Evolutionary conservation across 2,113 vertebrate species (phyloP).

Genomic region (Varanus salvator): DNA sequence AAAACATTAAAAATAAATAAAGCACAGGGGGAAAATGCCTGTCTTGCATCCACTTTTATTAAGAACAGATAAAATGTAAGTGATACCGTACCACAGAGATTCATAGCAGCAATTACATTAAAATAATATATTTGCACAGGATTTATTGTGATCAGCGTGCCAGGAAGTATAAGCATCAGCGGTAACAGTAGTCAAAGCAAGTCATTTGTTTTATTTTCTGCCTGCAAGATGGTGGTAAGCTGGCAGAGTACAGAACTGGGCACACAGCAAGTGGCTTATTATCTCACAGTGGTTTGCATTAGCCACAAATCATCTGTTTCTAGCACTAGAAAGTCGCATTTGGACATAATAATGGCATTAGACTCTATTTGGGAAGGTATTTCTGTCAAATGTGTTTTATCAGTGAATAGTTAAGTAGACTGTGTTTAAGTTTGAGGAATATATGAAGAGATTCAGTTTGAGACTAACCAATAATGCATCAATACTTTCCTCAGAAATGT

Average conservation of each 20-base stretch:
- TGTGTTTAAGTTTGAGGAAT: background rate
- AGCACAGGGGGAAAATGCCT: too few species aligned
- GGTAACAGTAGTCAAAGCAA: background rate
- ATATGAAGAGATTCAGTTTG: background rate
- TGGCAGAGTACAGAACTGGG: background rate
- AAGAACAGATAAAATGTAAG: too few species aligned
- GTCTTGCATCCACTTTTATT: too few species aligned
- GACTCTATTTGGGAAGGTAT: conserved; percentile 19
- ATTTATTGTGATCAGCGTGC: background rate
- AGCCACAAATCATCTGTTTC: background rate
- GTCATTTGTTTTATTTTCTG: background rate
- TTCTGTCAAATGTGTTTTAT: conserved; percentile 9
- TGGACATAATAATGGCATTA: conserved; percentile 6
- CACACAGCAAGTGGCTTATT: background rate
- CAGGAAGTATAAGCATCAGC: background rate
- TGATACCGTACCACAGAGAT: too few species aligned
- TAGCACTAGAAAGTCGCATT: conserved; percentile 19
- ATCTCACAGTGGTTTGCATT: background rate
- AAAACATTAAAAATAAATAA: too few species aligned
- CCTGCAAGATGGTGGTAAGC: background rate
- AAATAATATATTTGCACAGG: background rate
- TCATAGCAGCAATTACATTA: background rate
- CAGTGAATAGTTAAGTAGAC: background rate
- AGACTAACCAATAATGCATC: background rate
- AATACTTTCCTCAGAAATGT: conserved; percentile 26